These are phyloP conservation scores for Heliconius hortense DNA, from an alignment of 2,888 invertebrate genomes.

Conservation along the genomic window DNA sequence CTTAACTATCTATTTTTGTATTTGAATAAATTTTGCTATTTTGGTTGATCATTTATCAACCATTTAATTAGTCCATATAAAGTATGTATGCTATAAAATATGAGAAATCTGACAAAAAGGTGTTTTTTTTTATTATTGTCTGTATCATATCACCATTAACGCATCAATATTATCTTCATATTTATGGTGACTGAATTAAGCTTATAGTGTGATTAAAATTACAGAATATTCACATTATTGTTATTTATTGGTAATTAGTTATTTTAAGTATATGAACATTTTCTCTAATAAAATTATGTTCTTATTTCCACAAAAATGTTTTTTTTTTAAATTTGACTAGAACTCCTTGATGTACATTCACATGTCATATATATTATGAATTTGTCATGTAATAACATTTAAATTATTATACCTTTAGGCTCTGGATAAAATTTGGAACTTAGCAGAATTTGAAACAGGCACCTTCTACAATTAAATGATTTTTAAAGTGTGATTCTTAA, in stretches of 20 bases:
- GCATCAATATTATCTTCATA: constrained; percentile 17
- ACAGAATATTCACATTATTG: constrained; percentile 59
- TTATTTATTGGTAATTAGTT: constrained; percentile 78
- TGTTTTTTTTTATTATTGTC: constrained; percentile 11
- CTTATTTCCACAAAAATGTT: constrained; percentile 48
- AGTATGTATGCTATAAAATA: constrained; percentile 12
- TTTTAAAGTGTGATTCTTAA: no score
- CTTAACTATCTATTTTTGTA: constrained; percentile 23
- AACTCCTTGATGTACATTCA: no score
- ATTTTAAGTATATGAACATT: constrained; percentile 67
- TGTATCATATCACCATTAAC: not conserved
- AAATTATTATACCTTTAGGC: not conserved
- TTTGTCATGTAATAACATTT: no score
- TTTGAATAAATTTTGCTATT: not conserved
- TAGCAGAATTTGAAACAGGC: not conserved
- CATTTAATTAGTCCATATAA: not conserved
- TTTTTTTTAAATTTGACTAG: constrained; percentile 18
- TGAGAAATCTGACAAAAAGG: not conserved
- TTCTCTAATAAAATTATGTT: constrained; percentile 77
- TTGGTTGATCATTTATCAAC: not conserved
- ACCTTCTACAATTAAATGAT: not conserved
- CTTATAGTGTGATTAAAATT: constrained; percentile 49
- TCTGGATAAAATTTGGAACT: not conserved
- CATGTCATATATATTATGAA: no score
- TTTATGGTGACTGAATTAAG: constrained; percentile 31